These are phyloP conservation scores for Pseudorhiza aurosa DNA, from an alignment of 30 jellyfish, hydroid and myxozoan species.

Conservation along the genomic window DNA sequence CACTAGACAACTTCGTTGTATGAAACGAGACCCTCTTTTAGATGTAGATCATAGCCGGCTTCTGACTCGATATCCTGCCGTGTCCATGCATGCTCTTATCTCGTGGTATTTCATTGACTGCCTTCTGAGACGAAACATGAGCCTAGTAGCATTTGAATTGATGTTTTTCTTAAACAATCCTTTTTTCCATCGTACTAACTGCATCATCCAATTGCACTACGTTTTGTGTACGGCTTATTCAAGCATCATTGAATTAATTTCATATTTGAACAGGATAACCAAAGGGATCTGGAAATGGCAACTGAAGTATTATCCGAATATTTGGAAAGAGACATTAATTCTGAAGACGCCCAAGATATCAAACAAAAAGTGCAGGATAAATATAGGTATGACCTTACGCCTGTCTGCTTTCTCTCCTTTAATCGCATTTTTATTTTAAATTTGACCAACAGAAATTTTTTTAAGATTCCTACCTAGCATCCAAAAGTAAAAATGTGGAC, in stretches of 20 bases:
- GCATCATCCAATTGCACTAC: background rate
- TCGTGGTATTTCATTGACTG: background rate
- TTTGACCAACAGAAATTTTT: too few relatives aligned
- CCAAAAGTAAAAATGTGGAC: too few relatives aligned
- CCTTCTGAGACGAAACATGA: background rate
- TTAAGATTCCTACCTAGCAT: too few relatives aligned
- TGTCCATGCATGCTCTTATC: too few relatives aligned
- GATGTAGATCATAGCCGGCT: too few relatives aligned
- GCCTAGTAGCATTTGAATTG: too few relatives aligned
- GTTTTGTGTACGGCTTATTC: background rate
- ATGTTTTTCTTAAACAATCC: too few relatives aligned
- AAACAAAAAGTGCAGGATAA: constrained; percentile 98
- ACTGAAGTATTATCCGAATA: constrained; percentile 94
- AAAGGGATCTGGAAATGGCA: constrained; percentile 97
- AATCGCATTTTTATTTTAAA: too few relatives aligned
- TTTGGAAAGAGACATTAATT: constrained; percentile 87
- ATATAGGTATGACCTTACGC: constrained; percentile 73
- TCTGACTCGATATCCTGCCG: too few relatives aligned
- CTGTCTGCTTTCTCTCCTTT: too few relatives aligned
- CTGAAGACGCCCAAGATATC: constrained; percentile 89
- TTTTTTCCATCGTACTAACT: background rate
- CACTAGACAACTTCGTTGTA: too few relatives aligned
- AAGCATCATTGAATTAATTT: background rate
- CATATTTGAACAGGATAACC: constrained; percentile 81
- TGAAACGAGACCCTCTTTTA: too few relatives aligned